Percentiles rank a stretch among this genome's conserved stretches.
Conservation (phyloP, 2,113 vertebrate genomes). For the Microcebus griseorufus region DNA sequence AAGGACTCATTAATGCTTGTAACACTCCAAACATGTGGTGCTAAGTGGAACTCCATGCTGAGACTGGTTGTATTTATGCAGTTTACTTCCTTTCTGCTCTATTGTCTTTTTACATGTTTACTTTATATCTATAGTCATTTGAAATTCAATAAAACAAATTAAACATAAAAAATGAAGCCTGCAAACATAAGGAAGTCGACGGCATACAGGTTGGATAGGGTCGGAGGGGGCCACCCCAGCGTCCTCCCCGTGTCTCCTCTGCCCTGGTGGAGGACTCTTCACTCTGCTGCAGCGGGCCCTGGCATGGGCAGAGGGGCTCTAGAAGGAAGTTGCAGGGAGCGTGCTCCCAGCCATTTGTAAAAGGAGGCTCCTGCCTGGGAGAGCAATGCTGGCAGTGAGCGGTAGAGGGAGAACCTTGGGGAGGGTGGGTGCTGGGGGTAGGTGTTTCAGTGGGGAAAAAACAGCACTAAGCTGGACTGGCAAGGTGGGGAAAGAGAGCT, state of each 20-base stretch:
- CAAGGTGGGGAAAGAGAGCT: neutral
- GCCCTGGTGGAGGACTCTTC: neutral
- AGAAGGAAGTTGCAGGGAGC: neutral
- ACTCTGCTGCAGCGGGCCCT: accelerated
- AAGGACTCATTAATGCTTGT: conserved; percentile 74
- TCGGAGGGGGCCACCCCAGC: too few species aligned
- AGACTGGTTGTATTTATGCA: conserved; percentile 61
- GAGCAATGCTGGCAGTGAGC: too few species aligned
- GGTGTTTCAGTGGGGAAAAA: neutral
- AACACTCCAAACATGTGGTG: conserved; percentile 68
- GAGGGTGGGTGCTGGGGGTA: too few species aligned
- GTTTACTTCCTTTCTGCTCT: conserved; percentile 77
- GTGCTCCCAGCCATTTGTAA: neutral
- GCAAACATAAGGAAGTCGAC: conserved; percentile 21
- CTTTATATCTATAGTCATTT: conserved; percentile 75
- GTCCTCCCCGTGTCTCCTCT: neutral
- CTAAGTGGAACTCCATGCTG: conserved; percentile 77
- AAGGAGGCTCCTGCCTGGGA: neutral
- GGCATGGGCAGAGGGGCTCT: neutral
- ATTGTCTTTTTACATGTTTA: conserved; percentile 77
- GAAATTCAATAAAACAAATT: conserved; percentile 80
- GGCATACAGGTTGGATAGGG: neutral
- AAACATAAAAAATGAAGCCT: conserved; percentile 64
- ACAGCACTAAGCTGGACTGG: neutral
- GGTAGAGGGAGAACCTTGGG: neutral